Percentiles rank a stretch among this genome's conserved stretches.
phyloP scores from a whole-genome alignment of 2,797 vertebrate genomes.

The Pseudomugil gertrudae region DNA sequence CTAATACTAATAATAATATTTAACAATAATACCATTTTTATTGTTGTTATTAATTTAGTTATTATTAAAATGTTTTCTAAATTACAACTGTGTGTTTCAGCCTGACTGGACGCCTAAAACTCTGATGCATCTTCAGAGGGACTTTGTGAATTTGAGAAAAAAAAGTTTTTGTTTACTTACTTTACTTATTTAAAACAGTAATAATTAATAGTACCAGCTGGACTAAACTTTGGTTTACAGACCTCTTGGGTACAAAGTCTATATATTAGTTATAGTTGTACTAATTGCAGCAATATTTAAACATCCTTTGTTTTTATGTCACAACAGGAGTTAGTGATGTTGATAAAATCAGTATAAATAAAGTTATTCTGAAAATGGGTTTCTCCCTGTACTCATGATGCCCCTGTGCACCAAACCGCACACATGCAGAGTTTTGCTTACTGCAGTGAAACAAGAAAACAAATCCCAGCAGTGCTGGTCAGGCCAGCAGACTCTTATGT shows the following conservation, averaged over 20 bases:
- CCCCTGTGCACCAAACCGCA: conserved; percentile 61
- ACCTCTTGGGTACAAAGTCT: conserved; percentile 23
- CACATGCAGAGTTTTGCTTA: conserved; percentile 75
- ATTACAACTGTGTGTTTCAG: conserved; percentile 35
- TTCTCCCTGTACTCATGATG: conserved; percentile 73
- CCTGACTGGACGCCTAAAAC: conserved; percentile 13
- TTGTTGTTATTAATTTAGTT: too few species aligned
- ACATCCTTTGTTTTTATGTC: conserved; percentile 51
- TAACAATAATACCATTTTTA: too few species aligned
- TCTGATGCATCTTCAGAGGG: not conserved
- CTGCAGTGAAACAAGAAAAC: conserved; percentile 48
- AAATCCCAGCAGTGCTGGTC: conserved; percentile 53
- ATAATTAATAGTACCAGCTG: conserved; percentile 22
- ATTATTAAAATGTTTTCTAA: conserved; percentile 20
- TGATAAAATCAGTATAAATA: conserved; percentile 21
- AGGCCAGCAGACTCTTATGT: conserved; percentile 33
- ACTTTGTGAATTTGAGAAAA: conserved; percentile 8
- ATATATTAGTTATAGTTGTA: conserved; percentile 21
- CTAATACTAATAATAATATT: too few species aligned
- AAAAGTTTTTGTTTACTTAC: not conserved
- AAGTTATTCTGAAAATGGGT: conserved; percentile 58
- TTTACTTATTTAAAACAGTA: not conserved
- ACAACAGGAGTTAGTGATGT: conserved; percentile 38
- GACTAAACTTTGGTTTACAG: conserved; percentile 15
- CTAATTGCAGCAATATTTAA: conserved; percentile 52